Evolutionary conservation across 2,797 vertebrate genomes (phyloP), one percentile per base, ranked within the genome.

Genomic region (Corythornis leucogaster): DNA sequence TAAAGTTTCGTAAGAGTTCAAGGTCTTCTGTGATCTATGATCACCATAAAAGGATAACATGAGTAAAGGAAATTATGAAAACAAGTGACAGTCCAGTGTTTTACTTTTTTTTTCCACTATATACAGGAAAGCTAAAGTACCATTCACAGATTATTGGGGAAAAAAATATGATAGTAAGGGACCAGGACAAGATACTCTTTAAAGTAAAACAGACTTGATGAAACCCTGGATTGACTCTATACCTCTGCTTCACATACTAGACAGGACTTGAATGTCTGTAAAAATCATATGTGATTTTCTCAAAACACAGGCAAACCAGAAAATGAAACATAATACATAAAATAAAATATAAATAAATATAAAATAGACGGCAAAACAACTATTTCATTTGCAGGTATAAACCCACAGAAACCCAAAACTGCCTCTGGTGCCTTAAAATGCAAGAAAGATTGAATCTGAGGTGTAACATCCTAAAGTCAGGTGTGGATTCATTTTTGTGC

Each of bases 81-180:
- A 55, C 11, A 59, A 78, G 11, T 15, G 35, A 63, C 22, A 7
- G 19, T 17, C 50, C n/a, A n/a, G 51, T 76, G 83, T 81, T 95
- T 82, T 81, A 67, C 43, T 92, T 96, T 95, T 87, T 57, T 78
- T 51, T 51, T 15, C 6, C 90, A 90, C 38, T 95, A 89, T 19
- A 16, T 35, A 10, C 15, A 54, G 50, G 38, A 95, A 92, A 78
- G 59, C 33, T 92, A 58, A 94, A 87, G 66, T 83, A 69, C 90
- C 78, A 45, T 89, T 96, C 76, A 67, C 51, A 75, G 74, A 59
- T 83, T 87, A 89, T 55, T 30, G 54, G 89, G 86, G 84, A 92
- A 95, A 71, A 78, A 80, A 4, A 1, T 77, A 54, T n/a, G 20
- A 80, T 40, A 78, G 40, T 58, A 61, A 92, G 38, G 69, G 55